Percentiles rank a stretch among this genome's conserved stretches.
Conservation (phyloP, 2,797 vertebrate genomes). For the Podargus strigoides region DNA sequence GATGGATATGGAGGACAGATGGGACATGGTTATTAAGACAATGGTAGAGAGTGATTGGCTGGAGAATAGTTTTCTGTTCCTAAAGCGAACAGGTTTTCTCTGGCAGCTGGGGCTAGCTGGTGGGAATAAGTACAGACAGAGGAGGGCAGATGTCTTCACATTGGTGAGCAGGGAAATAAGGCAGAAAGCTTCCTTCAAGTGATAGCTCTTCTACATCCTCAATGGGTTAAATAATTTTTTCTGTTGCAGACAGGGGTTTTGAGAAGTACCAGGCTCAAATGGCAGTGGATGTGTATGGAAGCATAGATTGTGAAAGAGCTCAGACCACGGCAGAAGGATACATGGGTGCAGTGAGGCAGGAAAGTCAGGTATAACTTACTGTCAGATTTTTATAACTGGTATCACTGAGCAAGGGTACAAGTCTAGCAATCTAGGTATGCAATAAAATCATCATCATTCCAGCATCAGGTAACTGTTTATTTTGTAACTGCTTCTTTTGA, state of each 20-base stretch:
- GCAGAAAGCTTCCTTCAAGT: neutral
- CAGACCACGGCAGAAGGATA: neutral
- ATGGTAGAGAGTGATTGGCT: neutral
- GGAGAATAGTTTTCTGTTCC: neutral
- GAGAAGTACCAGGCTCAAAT: neutral
- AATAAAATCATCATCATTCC: neutral
- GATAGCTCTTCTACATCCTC: neutral
- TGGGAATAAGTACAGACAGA: neutral
- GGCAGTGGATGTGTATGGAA: neutral
- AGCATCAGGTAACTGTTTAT: neutral
- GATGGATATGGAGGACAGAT: neutral
- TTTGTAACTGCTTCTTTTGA: neutral
- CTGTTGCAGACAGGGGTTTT: neutral
- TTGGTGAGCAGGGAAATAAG: neutral
- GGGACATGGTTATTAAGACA: neutral
- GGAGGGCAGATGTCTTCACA: slow-evolving; percentile 15
- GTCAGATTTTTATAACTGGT: neutral
- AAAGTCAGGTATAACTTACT: neutral
- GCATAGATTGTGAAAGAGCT: neutral
- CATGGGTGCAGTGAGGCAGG: neutral
- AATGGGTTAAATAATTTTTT: neutral
- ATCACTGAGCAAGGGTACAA: neutral
- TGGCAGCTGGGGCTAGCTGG: slow-evolving; percentile 1
- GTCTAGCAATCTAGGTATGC: neutral
- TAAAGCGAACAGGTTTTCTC: slow-evolving; percentile 2